Base-by-base conservation (phyloP, 2,113 vertebrate genomes). In the Aldabrachelys gigantea region DNA sequence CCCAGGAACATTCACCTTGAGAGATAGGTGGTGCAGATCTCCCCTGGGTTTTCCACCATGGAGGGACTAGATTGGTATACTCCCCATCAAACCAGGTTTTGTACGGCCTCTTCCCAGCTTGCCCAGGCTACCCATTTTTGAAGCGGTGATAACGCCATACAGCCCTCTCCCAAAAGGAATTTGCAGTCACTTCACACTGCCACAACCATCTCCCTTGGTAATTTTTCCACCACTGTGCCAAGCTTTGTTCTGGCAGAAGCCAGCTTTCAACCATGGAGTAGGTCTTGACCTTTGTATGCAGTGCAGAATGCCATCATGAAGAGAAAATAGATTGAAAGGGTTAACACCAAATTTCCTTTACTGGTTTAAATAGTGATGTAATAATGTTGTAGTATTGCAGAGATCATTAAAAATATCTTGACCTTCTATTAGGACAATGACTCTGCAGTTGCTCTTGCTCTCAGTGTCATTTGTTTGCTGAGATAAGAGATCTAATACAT, bases 401-500 rank as follows among this genome's bases (percentile, higher is more conserved):
- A 87, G 82, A 93, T 75, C 91, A 94, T 41, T 89, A 94, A 90
- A 87, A 89, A 88, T n/a, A 93, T 92, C 91, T 96, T 97, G 93
- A 88, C 96, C 98, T 98, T 98, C 98, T 97, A 97, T 97, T 98
- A 98, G 97, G 98, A 98, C 98, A 98, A 97, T 91, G 97, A 96
- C 98, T 93, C 97, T 87, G 80, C 96, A 96, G 94, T 91, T 93
- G 97, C 93, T 91, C 96, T 97, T 98, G 97, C 98, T 98, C 98
- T 97, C 98, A 96, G 98, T 99, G 98, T 98, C 98, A 98, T 98
- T 98, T 98, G 98, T 98, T 98, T 98, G 98, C 98, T 97, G 97
- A 98, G 97, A 98, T 97, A 98, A 97, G 95, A 97, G 97, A 99
- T 98, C 98, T 98, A 98, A 98, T 98, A 97, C 98, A 98, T 98